phyloP scores from a whole-genome alignment of 1,140 invertebrate species.

The Drosophila teissieri region DNA sequence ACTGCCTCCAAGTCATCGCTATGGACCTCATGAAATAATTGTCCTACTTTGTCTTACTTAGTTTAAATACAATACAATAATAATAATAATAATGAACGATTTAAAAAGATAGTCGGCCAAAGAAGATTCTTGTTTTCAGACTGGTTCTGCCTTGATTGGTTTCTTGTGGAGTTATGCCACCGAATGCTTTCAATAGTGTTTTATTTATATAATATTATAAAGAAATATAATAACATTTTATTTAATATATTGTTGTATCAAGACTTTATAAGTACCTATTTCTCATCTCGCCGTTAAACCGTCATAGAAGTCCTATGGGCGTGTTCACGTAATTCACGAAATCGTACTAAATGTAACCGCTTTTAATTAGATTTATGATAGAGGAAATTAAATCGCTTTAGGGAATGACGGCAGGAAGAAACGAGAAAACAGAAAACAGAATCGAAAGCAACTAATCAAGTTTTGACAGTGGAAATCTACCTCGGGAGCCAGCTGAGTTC shows the following conservation, averaged over 20 bases:
- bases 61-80: too few relatives aligned
- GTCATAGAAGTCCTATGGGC: constrained; percentile 35
- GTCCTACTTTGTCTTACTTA: constrained; percentile 1
- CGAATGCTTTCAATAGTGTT: neutral
- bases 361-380: constrained; percentile 72
- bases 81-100: too few relatives aligned
- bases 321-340: constrained; percentile 16
- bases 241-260: neutral
- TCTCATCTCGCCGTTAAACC: neutral
- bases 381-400: constrained; percentile 44
- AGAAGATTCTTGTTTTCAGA: too few relatives aligned
- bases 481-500: constrained; percentile 57
- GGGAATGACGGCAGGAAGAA: constrained; percentile 27
- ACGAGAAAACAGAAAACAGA: constrained; percentile 16
- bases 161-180: too few relatives aligned
- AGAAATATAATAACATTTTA: neutral
- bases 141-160: too few relatives aligned
- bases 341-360: constrained; percentile 55
- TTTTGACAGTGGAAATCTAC: constrained; percentile 78
- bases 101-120: too few relatives aligned
- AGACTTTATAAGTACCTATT: too few relatives aligned
- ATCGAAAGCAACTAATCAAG: constrained; percentile 76
- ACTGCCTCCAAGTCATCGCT: constrained; percentile 17
- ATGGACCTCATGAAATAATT: constrained; percentile 19
- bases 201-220: neutral